Conservation (phyloP, 2,888 invertebrate species). For the Molorchus minor region DNA sequence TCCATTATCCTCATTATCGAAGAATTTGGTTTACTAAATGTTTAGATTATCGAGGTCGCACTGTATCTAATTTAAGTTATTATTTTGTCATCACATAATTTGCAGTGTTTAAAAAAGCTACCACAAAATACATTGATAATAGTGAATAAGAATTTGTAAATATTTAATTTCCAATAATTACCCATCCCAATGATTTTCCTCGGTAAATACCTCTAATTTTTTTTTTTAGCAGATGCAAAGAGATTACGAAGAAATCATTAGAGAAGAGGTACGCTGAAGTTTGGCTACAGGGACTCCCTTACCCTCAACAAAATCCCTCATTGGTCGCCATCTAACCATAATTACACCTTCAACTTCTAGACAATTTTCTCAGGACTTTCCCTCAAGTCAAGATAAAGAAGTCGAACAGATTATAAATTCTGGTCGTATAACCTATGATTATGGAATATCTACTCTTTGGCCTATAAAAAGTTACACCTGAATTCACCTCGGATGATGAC, state of each 20-base stretch:
- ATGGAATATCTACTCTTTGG: not conserved
- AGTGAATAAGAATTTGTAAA: too few species aligned
- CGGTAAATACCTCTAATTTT: too few species aligned
- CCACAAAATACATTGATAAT: too few species aligned
- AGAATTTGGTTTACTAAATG: too few species aligned
- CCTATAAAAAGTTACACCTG: slow-evolving; percentile 23
- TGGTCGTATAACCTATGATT: slow-evolving; percentile 2
- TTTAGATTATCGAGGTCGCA: too few species aligned
- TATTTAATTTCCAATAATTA: too few species aligned
- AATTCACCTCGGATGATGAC: slow-evolving; percentile 39
- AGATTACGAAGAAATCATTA: slow-evolving; percentile 56
- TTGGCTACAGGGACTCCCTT: slow-evolving; percentile 42
- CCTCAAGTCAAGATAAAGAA: slow-evolving; percentile 27
- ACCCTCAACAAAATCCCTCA: slow-evolving; percentile 41
- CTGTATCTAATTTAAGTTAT: too few species aligned
- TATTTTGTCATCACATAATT: too few species aligned
- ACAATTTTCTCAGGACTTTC: not conserved
- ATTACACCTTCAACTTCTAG: slow-evolving; percentile 19
- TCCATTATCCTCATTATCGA: too few species aligned
- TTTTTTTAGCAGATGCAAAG: slow-evolving; percentile 56
- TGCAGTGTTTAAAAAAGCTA: too few species aligned
- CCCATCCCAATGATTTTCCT: too few species aligned
- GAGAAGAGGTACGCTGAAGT: slow-evolving; percentile 52
- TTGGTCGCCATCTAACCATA: slow-evolving; percentile 42
- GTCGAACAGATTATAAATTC: slow-evolving; percentile 25